Evolutionary conservation across 2,888 invertebrate species (phyloP), one percentile per base, ranked within the genome.

Genomic region (Cactoblastis cactorum): DNA sequence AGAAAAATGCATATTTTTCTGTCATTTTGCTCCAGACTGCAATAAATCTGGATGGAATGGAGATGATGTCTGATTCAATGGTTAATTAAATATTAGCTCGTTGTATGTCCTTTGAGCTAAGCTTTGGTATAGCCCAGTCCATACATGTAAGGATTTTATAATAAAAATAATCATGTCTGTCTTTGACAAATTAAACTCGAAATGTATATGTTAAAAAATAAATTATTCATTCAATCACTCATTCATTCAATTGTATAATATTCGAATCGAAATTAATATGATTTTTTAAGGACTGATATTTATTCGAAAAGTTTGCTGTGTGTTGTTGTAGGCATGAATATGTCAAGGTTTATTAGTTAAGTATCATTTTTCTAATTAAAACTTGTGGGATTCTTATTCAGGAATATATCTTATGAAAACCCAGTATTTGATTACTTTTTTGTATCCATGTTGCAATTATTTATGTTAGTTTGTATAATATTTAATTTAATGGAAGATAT

Each of bases 381-480:
- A 15, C 6, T 22, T 43, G 14, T 35, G 1, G 28, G 9, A 43
- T 8, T 2, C 3, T 39, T 9, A 43, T 43, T 43, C 1, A 28
- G 15, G n/a, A 15, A 12, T 19, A 15, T 22, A 15, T 17, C 43
- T 43, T 43, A 43, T 43, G 43, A 43, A 5, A 43, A 28, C 28
- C n/a, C 28, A 43, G 28, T 28, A 43, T 43, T 43, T 28, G 8
- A 11, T 45, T 17, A 3, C 34, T 46, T 46, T 46, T 22, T 17
- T 38, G 38, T 11, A 38, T n/a, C n/a, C 11, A 18, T 39, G 18
- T 39, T 32, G 24, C 45, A 50, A 45, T 50, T 47, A 41, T 43
- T 47, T 47, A 39, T 51, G 35, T 35, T 47, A 24, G 41, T 14
- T n/a, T 41, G 17, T 14, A 46, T 46, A 41, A 22, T 41, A 35